Evolutionary conservation across 2,888 invertebrate genomes (phyloP), one percentile per base, ranked within the genome.

Genomic region (Aleiodes leptofemur): DNA sequence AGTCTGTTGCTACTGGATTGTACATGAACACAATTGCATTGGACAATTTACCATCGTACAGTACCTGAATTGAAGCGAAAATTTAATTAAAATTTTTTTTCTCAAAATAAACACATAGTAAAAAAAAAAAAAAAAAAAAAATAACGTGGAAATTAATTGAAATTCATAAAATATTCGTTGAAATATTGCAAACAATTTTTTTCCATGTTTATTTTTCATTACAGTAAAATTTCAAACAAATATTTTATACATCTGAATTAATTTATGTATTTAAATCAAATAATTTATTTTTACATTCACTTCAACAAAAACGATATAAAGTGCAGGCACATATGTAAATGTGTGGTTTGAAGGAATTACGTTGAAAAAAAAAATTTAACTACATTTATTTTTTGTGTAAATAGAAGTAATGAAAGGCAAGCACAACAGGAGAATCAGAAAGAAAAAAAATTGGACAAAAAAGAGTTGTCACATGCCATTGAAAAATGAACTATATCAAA

Each of bases 1-100:
- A 97, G 91, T 99, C 99, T 81, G 99, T 99, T 79, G 99, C 99
- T 86, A 99, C 98, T 79, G 99, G 99, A 91, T 99, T 99, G 93
- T 99, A 99, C 97, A 99, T 98, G 92, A 99, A 99, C 88, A 99
- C 97, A 89, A 99, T 97, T 82, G 96, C 97, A 86, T 95, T 96
- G 79, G 98, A 98, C 88, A 99, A 92, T 91, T 98, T 98, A 79
- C 98, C 99, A 91, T 99, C 99, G 91, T 99, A 99, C 83, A 99
- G 92, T 81, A 98, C 97, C 97, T 98, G 92, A n/a, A 87, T 76
- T 29, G 16, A 53, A 48, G 48, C 1, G 34, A 53, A 55, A 16
- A 53, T 16, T 38, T 23, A 69, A 59, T 57, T 59, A 23, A 56
- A 57, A 48, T 34, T 50, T 29, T 4, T 23, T 9, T 11, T 9